A percentile compares a stretch with the other conserved stretches of the same genome.
Conservation (phyloP, 2,888 invertebrate genomes). For the Lumbricus terrestris region DNA sequence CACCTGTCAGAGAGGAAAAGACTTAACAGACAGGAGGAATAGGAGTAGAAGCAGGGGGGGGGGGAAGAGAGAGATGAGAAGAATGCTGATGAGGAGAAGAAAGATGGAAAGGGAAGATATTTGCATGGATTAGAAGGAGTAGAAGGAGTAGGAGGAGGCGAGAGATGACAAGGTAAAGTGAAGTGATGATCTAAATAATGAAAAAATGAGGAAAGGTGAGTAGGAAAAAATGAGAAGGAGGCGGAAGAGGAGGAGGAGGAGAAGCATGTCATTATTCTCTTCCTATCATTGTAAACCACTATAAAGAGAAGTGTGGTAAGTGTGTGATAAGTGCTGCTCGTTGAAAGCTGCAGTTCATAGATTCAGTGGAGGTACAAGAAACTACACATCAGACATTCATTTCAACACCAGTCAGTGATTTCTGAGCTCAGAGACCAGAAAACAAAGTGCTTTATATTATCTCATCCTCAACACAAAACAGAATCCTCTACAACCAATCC, state of each 20-base stretch:
- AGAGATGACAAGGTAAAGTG: background rate
- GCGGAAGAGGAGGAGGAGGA: background rate
- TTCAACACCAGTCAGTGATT: background rate
- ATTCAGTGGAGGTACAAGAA: background rate
- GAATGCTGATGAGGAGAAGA: background rate
- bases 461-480: background rate
- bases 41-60: background rate
- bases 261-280: background rate
- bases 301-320: background rate
- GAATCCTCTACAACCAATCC: background rate
- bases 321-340: background rate
- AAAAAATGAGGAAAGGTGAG: background rate
- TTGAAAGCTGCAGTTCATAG: background rate
- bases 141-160: background rate
- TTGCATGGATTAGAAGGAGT: background rate
- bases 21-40: background rate
- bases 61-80: background rate
- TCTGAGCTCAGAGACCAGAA: background rate
- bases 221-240: no score
- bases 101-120: background rate
- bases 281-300: conserved; percentile 3
- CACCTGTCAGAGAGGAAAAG: background rate
- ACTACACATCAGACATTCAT: background rate
- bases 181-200: background rate
- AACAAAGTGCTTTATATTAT: background rate